Base-by-base conservation (phyloP, 2,797 vertebrate genomes). In the Erethizon dorsatum region DNA sequence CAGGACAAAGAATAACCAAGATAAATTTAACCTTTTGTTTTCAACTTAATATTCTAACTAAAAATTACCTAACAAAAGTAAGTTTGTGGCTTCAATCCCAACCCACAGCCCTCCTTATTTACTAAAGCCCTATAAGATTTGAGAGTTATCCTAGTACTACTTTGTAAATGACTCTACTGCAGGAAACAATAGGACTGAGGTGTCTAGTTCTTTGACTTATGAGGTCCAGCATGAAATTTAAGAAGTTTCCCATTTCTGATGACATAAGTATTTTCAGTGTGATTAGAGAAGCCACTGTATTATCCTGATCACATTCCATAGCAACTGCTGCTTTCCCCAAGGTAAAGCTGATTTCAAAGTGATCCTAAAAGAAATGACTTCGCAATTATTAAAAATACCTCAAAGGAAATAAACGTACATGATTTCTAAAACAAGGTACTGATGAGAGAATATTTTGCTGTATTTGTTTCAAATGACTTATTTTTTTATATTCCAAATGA, bases 381-480 rank as follows among this genome's bases (percentile, higher is more conserved):
- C 94, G 84, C 90, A 91, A 80, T 87, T 96, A 91, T 83, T 96
- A 97, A 92, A 78, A 97, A 45, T 10, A 91, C 56, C 91, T 96
- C 41, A 96, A 98, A 97, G 92, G 82, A 94, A 63, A 84, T 17
- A 84, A 56, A 83, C 57, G 18, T 61, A 47, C 22, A 97, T 92
- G 92, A 98, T 91, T 96, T 87, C 26, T 92, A 97, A 97, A 98
- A 83, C 65, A 18, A 96, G 96, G 94, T 92, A 69, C 26, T 90
- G 28, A 90, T 83, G 18, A 45, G 83, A 65, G 88, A 98, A 85
- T 63, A 88, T 95, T 96, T 86, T 90, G 31, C 17, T n/a, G 56
- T 83, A 97, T 94, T 96, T 94, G 33, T 95, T 97, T 45, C 88
- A 97, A 98, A 95, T 89, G 1, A 95, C 92, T 97, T 97, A 94